Evolutionary conservation across 37 sponge, comb jelly and placozoan genomes (phyloP).

Genomic region (Mnemiopsis leidyi): DNA sequence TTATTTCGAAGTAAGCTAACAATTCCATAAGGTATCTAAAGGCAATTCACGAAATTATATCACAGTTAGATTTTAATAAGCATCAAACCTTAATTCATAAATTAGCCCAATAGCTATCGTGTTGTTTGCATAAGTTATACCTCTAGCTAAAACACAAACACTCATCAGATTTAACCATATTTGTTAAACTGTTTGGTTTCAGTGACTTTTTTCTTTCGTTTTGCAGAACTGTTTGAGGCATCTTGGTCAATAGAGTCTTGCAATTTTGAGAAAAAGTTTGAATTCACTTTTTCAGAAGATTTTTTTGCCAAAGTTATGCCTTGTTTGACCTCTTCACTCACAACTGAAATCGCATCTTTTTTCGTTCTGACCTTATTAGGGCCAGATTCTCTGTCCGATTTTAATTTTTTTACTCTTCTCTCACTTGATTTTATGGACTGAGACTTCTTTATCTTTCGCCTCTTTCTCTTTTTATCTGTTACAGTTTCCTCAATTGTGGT

Average conservation of each 20-base stretch:
- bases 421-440: constrained; percentile 22
- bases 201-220: neutral
- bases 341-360: constrained; percentile 38
- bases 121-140: too few relatives aligned
- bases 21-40: too few relatives aligned
- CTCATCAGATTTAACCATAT: constrained; percentile 18
- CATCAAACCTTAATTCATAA: too few relatives aligned
- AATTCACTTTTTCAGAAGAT: constrained; percentile 50
- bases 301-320: constrained; percentile 33
- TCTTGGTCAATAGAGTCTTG: constrained; percentile 45
- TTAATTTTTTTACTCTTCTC: neutral
- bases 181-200: constrained; percentile 14
- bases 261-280: constrained; percentile 61
- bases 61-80: too few relatives aligned
- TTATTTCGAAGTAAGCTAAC: too few relatives aligned
- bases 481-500: neutral
- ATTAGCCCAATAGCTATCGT: too few relatives aligned
- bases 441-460: constrained; percentile 58
- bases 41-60: too few relatives aligned
- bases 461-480: constrained; percentile 62
- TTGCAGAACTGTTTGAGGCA: neutral
- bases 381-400: neutral
- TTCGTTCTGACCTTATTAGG: neutral
- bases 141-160: too few relatives aligned
- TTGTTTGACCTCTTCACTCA: constrained; percentile 51